Conservation (phyloP, 2,888 invertebrate species). For the Selenia dentaria region DNA sequence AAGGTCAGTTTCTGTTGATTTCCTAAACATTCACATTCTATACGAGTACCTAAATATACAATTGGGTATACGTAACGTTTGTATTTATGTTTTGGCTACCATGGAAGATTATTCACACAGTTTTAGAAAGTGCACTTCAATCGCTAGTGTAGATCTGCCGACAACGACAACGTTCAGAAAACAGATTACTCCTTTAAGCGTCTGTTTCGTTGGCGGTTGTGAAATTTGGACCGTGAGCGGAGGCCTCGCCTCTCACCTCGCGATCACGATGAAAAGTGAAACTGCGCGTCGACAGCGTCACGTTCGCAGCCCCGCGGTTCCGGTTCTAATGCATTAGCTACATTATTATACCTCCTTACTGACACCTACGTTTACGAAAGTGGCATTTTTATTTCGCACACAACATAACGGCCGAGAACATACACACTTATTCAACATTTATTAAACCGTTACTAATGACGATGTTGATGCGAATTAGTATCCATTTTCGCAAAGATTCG, state of each 20-base stretch:
- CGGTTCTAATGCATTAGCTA: conserved; percentile 62
- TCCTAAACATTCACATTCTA: too few relatives aligned
- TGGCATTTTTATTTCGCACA: conserved; percentile 24
- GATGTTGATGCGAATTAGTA: not conserved
- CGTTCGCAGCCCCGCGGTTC: conserved; percentile 72
- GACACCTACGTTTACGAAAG: conserved; percentile 39
- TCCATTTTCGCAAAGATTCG: not conserved
- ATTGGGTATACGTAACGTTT: too few relatives aligned
- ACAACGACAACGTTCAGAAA: conserved; percentile 41
- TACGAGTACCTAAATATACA: too few relatives aligned
- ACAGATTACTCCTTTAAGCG: conserved; percentile 53
- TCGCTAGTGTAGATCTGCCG: conserved; percentile 22
- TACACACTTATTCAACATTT: conserved; percentile 26
- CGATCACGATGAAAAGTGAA: conserved; percentile 81
- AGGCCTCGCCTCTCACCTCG: conserved; percentile 78
- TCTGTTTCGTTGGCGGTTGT: conserved; percentile 69
- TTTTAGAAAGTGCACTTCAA: conserved; percentile 33
- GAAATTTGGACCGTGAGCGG: conserved; percentile 76
- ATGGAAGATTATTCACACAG: conserved; percentile 27
- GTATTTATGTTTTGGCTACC: not conserved
- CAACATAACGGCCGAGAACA: conserved; percentile 22
- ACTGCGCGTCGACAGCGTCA: conserved; percentile 72
- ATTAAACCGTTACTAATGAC: conserved; percentile 2
- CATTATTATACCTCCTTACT: conserved; percentile 43
- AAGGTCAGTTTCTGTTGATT: too few relatives aligned